phyloP scores from a whole-genome alignment of 2,888 invertebrate genomes.

The Nomada flava region DNA sequence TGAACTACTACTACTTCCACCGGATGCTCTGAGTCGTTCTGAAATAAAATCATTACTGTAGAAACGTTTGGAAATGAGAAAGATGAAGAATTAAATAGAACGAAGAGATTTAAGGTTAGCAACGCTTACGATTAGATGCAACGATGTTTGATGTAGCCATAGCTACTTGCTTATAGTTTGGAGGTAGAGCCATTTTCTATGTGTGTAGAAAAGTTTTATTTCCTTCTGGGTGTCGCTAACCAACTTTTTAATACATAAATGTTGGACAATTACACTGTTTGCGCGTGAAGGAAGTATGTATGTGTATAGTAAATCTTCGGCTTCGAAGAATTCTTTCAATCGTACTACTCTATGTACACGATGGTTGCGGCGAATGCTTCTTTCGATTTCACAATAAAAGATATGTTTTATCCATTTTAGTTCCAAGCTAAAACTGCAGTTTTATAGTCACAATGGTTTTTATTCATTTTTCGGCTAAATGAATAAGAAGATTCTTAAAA shows the following conservation, averaged over 20 bases:
- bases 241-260: constrained; percentile 7
- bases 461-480: background rate
- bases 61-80: constrained; percentile 25
- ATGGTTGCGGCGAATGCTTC: constrained; percentile 5
- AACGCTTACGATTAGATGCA: constrained; percentile 90
- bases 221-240: background rate
- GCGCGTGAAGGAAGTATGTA: background rate
- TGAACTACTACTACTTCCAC: constrained; percentile 84
- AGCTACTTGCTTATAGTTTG: constrained; percentile 93
- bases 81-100: constrained; percentile 7
- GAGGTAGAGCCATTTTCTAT: constrained; percentile 90
- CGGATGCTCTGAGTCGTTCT: constrained; percentile 87
- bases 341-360: constrained; percentile 13
- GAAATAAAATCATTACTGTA: constrained; percentile 44
- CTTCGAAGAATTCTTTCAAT: background rate
- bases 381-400: constrained; percentile 1
- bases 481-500: constrained; percentile 8
- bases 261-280: background rate
- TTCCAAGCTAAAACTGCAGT: background rate
- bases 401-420: background rate
- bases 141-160: constrained; percentile 90
- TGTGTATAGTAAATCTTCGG: background rate
- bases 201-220: background rate
- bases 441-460: background rate
- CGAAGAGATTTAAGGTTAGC: constrained; percentile 34